phyloP scores from a whole-genome alignment of 1,140 invertebrate genomes.

The Leptinotarsa texana region DNA sequence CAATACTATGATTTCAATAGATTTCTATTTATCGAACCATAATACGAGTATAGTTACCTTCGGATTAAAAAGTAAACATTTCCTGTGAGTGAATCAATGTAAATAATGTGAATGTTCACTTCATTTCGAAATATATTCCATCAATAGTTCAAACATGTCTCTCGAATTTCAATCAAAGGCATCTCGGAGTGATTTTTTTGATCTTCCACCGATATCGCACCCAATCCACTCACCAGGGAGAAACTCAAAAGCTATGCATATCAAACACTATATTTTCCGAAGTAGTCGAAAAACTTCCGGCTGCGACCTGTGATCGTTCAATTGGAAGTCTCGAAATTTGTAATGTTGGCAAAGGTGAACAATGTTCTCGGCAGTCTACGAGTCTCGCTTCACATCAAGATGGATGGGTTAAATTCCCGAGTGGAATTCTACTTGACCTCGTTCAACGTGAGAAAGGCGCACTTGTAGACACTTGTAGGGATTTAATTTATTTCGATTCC shows the following conservation, averaged over 20 bases:
- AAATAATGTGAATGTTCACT: no score
- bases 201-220: no score
- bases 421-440: slow-evolving; percentile 3
- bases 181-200: no score
- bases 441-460: background rate
- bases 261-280: background rate
- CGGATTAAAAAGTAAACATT: no score
- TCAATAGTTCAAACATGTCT: no score
- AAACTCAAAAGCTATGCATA: background rate
- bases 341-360: background rate
- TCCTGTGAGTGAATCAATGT: no score
- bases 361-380: background rate
- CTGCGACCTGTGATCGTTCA: background rate
- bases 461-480: background rate
- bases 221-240: no score
- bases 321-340: background rate
- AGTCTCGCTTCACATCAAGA: background rate
- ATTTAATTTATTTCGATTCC: background rate
- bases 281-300: background rate
- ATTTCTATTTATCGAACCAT: no score
- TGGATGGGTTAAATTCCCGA: background rate
- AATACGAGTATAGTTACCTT: no score
- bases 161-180: no score
- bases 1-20: no score
- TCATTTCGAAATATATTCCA: no score